phyloP scores from a whole-genome alignment of 2,113 vertebrate species.

The Boleophthalmus pectinirostris region DNA sequence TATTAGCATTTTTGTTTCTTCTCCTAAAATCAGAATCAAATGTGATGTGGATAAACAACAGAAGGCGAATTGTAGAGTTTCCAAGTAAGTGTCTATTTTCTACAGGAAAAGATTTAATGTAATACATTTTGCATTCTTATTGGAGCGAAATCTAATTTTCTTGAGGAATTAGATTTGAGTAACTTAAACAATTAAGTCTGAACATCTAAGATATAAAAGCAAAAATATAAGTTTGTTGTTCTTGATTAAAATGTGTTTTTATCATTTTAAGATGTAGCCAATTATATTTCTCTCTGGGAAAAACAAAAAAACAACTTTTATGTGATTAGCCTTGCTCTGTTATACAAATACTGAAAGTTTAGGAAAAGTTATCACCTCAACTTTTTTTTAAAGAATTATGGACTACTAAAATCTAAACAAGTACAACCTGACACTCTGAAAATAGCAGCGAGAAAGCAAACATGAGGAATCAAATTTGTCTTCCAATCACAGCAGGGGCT shows the following conservation, averaged over 20 bases:
- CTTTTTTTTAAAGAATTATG: background rate
- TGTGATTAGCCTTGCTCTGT: background rate
- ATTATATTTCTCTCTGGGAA: background rate
- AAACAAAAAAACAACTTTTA: no score
- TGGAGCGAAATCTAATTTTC: background rate
- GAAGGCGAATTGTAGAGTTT: background rate
- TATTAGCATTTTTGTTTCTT: no score
- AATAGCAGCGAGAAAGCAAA: background rate
- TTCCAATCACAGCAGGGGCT: conserved; percentile 36
- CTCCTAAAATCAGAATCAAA: no score
- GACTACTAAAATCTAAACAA: background rate
- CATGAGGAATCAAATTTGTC: conserved; percentile 5
- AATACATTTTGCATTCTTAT: background rate
- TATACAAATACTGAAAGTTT: background rate
- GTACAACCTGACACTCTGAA: background rate
- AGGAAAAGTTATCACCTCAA: background rate
- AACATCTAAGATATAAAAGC: background rate
- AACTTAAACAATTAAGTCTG: background rate
- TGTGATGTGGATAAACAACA: no score
- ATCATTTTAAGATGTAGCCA: background rate
- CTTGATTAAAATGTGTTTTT: background rate
- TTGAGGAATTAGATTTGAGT: background rate
- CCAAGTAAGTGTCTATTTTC: background rate
- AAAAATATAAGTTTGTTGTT: background rate
- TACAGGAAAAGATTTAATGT: background rate